These are phyloP conservation scores for Pelecanoides urinatrix DNA, from an alignment of 2,113 vertebrate species.

Conservation along the genomic window DNA sequence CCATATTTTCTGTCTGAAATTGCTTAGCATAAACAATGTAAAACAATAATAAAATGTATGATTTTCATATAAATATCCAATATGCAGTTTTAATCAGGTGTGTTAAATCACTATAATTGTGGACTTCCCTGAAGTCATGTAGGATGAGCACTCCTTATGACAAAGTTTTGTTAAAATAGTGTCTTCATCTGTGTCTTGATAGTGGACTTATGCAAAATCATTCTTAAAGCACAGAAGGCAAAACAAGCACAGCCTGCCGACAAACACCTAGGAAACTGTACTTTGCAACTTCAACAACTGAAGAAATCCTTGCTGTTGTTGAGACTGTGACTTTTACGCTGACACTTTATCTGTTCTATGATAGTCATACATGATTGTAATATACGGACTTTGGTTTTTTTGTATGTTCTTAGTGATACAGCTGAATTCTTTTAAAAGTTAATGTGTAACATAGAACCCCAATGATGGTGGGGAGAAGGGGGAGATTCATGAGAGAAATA, in stretches of 20 bases:
- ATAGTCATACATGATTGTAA: not conserved
- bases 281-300: not conserved
- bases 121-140: not conserved
- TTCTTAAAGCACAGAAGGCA: not conserved
- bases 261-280: not conserved
- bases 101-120: not conserved
- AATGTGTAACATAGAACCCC: not conserved
- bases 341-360: not conserved
- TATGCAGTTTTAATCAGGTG: not conserved
- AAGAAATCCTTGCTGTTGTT: not conserved
- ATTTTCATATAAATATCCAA: not conserved
- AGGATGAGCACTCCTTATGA: not conserved
- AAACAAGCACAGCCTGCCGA: not conserved
- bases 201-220: not conserved
- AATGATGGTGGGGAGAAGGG: not conserved
- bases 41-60: too few species aligned
- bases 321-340: not conserved
- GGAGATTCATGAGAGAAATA: not conserved
- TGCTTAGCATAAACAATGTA: not conserved
- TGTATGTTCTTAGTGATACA: not conserved
- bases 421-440: not conserved
- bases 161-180: not conserved
- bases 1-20: not conserved
- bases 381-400: not conserved
- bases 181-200: not conserved